Percentiles rank a stretch among this genome's conserved stretches.
phyloP scores from a whole-genome alignment of 2,797 vertebrate species.

The Anas bahamensis region DNA sequence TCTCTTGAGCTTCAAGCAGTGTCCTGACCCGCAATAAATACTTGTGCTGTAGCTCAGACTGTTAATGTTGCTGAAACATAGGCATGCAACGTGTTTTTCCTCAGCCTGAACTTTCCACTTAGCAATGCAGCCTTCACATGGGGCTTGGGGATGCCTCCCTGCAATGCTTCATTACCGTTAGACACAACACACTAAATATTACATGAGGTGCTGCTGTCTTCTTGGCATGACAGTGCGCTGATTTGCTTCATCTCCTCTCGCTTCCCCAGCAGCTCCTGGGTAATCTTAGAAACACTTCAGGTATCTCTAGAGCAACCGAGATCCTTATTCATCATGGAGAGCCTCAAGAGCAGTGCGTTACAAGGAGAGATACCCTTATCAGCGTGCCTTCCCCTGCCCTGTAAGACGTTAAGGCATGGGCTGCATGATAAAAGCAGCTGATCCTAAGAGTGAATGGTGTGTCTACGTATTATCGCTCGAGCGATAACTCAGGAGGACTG shows the following conservation, averaged over 20 bases:
- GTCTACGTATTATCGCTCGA: background rate
- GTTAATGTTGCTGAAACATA: background rate
- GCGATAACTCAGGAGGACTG: background rate
- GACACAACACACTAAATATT: constrained; percentile 27
- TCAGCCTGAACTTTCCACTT: background rate
- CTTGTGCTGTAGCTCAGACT: background rate
- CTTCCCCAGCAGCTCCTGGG: background rate
- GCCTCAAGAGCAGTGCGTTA: background rate
- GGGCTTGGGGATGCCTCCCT: background rate
- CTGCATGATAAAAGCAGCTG: background rate
- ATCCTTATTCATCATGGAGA: background rate
- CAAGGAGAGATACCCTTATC: background rate
- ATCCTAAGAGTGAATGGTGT: rapidly evolving
- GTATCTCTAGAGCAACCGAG: background rate
- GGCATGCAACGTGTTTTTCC: background rate
- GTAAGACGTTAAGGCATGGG: background rate
- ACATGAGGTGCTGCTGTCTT: background rate
- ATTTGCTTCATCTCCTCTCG: background rate
- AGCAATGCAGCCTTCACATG: background rate
- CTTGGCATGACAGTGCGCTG: background rate
- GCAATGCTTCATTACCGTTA: constrained; percentile 2
- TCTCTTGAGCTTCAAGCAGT: background rate
- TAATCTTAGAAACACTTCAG: background rate
- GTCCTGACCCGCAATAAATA: background rate
- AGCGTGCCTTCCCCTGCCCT: background rate